Evolutionary conservation across 1,140 invertebrate genomes (phyloP), one percentile per base, ranked within the genome.

Genomic region (Rhagoletis pomonella): DNA sequence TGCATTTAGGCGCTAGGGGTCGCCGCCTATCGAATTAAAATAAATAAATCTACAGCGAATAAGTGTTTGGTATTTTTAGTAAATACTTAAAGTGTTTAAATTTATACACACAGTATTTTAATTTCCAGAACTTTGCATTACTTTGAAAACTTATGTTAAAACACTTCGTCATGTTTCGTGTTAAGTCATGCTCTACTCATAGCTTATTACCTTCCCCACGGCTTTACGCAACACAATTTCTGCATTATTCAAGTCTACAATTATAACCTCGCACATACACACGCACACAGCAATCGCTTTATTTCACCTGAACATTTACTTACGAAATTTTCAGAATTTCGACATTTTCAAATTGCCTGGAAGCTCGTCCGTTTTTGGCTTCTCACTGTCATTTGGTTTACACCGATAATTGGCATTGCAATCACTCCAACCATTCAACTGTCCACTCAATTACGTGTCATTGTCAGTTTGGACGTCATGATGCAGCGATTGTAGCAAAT

Each of bases 301-400:
- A 73, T 17, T 10, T 73, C 12, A 73, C 67, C 44, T 73, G 39
- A 44, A n/a, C 42, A 73, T 73, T 73, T 29, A 29, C 0, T 29
- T 73, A 42, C 44, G 67, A 73, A 29, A 73, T 47, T 73, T 73
- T 73, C 67, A 47, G 67, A 73, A 44, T 73, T 73, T 47, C 67
- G 67, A 73, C 67, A 44, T 47, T 73, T 73, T 47, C 19, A 73
- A 73, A 73, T 73, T 47, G 42, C 3, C 42, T 4, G 17, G 6
- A 7, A 2, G 65, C 14, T 47, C 67, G 42, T 73, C 42, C 0
- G 42, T 44, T 47, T 4, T 73, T 47, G 67, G 67, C 5, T 55
- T 55, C 10, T 10, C 50, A 55, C 50, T 55, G 50, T 73, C 42
- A 73, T 47, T n/a, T 47, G 67, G 42, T 39, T 4, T 17, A 29